Conservation (phyloP, 1,140 invertebrate species). For the Maconellicoccus hirsutus region DNA sequence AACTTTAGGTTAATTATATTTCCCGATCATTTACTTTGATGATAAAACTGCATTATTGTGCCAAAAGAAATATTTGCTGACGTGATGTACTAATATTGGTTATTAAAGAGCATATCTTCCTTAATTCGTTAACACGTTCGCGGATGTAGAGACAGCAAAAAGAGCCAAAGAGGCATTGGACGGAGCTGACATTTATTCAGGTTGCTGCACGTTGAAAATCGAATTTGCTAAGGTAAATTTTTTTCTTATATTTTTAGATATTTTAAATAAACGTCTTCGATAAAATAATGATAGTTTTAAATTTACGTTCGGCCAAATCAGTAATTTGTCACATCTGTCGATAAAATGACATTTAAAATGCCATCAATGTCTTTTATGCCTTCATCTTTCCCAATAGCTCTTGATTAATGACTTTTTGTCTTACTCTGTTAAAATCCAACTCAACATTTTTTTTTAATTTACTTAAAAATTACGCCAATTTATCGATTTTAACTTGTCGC, state of each 20-base stretch:
- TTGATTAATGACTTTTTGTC: background rate
- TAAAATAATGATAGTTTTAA: too few species aligned
- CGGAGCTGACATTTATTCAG: conserved; percentile 97
- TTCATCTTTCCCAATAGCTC: background rate
- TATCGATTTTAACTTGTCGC: too few species aligned
- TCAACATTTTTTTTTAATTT: too few species aligned
- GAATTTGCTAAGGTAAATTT: conserved; percentile 92
- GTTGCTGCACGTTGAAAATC: conserved; percentile 97
- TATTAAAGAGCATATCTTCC: conserved; percentile 31
- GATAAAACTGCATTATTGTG: background rate
- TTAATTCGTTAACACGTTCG: conserved; percentile 60
- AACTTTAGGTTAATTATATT: conserved; percentile 5
- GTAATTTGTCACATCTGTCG: conserved; percentile 8
- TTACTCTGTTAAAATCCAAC: background rate
- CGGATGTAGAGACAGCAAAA: conserved; percentile 86
- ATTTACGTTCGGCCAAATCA: background rate
- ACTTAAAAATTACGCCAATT: too few species aligned
- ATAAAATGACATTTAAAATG: background rate
- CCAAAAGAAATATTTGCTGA: background rate
- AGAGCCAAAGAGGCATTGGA: conserved; percentile 88
- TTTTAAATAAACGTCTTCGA: too few species aligned
- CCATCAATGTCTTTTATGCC: background rate
- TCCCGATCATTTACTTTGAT: background rate
- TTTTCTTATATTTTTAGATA: background rate
- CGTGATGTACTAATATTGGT: background rate